A percentile compares a stretch with the other conserved stretches of the same genome.
phyloP scores from a whole-genome alignment of 2,888 invertebrate species.

The Idaea dimidiata region DNA sequence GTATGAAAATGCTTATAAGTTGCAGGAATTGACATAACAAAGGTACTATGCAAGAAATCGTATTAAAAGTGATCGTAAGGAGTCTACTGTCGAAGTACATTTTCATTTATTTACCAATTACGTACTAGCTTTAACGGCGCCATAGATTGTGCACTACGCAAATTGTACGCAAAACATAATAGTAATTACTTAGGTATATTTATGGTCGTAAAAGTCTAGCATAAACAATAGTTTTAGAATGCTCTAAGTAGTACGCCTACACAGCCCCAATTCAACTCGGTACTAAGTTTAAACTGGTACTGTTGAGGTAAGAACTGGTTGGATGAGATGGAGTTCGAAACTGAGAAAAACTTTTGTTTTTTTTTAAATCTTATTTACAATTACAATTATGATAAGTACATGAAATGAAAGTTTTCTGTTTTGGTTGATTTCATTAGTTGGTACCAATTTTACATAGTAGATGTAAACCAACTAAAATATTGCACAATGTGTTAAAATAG shows the following conservation, averaged over 20 bases:
- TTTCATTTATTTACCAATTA: too few species aligned
- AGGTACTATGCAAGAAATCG: too few species aligned
- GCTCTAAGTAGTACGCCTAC: conserved; percentile 41
- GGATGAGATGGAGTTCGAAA: neutral
- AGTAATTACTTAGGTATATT: neutral
- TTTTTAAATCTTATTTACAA: neutral
- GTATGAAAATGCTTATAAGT: too few species aligned
- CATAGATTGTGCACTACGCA: neutral
- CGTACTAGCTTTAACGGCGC: neutral
- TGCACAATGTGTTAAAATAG: too few species aligned
- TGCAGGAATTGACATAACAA: too few species aligned
- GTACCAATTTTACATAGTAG: too few species aligned
- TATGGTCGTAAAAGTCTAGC: conserved; percentile 17
- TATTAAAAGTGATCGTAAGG: too few species aligned
- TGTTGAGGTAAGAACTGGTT: conserved; percentile 14
- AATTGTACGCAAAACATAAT: conserved; percentile 1
- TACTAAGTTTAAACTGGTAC: conserved; percentile 60
- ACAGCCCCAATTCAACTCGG: conserved; percentile 64
- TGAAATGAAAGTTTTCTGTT: neutral
- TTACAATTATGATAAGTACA: neutral
- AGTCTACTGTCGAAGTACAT: too few species aligned
- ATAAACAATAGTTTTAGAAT: conserved; percentile 46
- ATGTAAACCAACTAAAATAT: too few species aligned
- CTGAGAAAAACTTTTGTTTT: neutral
- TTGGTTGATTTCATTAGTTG: neutral